Conservation (phyloP, 2,888 invertebrate species). For the Cheiracanthium punctorium region DNA sequence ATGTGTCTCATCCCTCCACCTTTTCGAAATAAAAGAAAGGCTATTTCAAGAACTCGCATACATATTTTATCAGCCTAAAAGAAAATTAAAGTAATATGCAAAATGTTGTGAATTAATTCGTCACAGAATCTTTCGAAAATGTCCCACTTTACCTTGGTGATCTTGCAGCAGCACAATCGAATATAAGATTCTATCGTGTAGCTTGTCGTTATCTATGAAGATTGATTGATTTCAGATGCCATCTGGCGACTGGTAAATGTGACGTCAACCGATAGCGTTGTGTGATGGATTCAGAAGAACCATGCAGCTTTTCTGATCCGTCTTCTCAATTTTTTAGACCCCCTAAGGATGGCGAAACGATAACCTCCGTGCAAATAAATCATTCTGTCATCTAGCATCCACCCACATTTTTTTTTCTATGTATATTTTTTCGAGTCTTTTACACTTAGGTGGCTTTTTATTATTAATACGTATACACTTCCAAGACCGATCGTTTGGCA, state of each 20-base stretch:
- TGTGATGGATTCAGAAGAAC: constrained; percentile 49
- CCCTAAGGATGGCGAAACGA: constrained; percentile 17
- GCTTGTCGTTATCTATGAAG: constrained; percentile 61
- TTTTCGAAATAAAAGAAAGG: no score
- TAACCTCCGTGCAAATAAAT: constrained; percentile 48
- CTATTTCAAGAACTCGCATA: no score
- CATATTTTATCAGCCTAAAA: no score
- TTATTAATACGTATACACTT: not conserved
- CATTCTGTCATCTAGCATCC: not conserved
- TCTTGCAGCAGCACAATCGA: not conserved
- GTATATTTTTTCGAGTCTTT: not conserved
- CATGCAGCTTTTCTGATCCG: constrained; percentile 5
- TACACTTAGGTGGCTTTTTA: not conserved
- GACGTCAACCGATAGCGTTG: constrained; percentile 60
- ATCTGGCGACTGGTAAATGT: constrained; percentile 50
- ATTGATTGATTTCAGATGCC: constrained; percentile 56
- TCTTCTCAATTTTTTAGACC: not conserved
- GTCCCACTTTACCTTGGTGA: not conserved
- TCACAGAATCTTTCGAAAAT: no score
- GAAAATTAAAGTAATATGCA: no score
- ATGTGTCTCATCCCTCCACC: no score
- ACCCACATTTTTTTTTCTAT: not conserved
- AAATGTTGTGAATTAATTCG: no score
- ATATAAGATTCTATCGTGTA: constrained; percentile 49
- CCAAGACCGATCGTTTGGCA: not conserved